Evolutionary conservation across 2,797 vertebrate genomes (phyloP), one percentile per base, ranked within the genome.

Genomic region (Mastacembelus armatus): DNA sequence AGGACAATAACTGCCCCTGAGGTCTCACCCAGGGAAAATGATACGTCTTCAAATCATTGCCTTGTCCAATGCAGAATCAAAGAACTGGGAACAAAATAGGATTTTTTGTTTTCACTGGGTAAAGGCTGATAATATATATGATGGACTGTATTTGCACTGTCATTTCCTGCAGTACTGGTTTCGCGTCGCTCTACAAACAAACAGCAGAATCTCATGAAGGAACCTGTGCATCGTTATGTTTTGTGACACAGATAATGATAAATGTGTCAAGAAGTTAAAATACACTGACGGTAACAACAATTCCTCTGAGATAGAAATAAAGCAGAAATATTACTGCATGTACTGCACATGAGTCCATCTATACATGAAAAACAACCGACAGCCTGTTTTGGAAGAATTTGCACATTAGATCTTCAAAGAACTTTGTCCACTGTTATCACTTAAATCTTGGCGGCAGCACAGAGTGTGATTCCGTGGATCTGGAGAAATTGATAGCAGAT

Each of bases 401-500:
- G 90, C 89, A 88, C 94, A 88, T 92, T 87, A 55, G 68, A 84
- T 91, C 93, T 96, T 97, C 93, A 96, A 96, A 96, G 92, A 81
- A 69, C 79, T 88, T 85, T 73, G 90, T 92, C 71, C 85, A 89
- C 93, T 95, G 94, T 93, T 95, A 95, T 95, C 94, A 91, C 94
- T 96, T 95, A 96, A 94, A 94, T 94, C 93, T 95, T 95, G 94
- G 94, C 95, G 80, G 89, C 87, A 90, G 92, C 89, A 78, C 83
- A 85, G 90, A 90, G 87, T 81, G 81, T 87, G 92, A 95, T 94
- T 95, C 92, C 89, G 87, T 80, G 82, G 93, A 93, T 94, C 91
- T 89, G 91, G 87, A 86, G 88, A 89, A 96, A 96, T 95, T 95
- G 95, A 96, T 94, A 95, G 94, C 96, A 96, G 95, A 96, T 93